Evolutionary conservation across 2,113 vertebrate genomes (phyloP).

Genomic region (Pteruthius melanotis): DNA sequence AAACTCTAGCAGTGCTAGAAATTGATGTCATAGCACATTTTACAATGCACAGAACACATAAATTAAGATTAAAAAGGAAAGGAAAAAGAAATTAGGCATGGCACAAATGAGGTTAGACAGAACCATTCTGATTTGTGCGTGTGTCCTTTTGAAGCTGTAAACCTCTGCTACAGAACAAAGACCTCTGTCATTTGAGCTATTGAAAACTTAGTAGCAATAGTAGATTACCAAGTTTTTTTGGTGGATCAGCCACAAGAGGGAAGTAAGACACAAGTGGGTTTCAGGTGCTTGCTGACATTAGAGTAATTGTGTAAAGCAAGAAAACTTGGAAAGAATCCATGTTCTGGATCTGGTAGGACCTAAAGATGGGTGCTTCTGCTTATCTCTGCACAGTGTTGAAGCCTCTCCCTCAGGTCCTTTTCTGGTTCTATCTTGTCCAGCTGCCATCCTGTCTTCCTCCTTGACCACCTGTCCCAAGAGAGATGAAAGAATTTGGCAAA

Average conservation of each 20-base stretch:
- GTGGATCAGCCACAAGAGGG: background rate
- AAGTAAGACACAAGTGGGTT: background rate
- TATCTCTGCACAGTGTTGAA: background rate
- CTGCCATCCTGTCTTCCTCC: background rate
- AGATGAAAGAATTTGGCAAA: background rate
- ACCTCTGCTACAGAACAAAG: background rate
- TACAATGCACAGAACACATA: background rate
- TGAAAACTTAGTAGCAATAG: background rate
- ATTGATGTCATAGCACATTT: background rate
- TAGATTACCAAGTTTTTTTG: background rate
- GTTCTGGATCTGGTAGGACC: background rate
- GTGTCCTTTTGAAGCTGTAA: background rate
- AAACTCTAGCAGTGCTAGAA: slow-evolving; percentile 31
- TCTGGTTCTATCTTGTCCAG: background rate
- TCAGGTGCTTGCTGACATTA: background rate
- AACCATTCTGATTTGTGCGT: background rate
- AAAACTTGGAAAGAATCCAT: background rate
- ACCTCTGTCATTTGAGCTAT: background rate
- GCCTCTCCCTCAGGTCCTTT: background rate
- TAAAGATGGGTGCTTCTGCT: background rate
- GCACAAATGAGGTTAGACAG: background rate
- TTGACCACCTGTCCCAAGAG: background rate
- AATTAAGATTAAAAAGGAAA: background rate
- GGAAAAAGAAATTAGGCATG: background rate
- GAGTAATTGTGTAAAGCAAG: background rate